phyloP scores from a whole-genome alignment of 1,140 invertebrate genomes.

The Nilaparvata lugens region DNA sequence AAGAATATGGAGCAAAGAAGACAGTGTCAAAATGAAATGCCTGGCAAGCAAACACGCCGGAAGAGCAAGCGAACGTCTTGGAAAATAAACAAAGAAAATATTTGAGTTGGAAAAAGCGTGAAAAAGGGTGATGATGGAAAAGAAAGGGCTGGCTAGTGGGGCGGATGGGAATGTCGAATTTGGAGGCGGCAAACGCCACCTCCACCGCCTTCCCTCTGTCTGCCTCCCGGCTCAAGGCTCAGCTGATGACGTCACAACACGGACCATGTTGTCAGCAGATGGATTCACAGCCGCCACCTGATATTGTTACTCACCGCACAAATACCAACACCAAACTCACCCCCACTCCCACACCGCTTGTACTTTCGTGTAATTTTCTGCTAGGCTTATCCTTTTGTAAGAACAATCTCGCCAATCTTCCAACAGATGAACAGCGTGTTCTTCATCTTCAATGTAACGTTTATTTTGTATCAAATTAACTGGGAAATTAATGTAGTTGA shows the following conservation, averaged over 20 bases:
- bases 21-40: conserved; percentile 3
- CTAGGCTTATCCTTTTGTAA: too few species aligned
- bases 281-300: conserved; percentile 1
- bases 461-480: too few species aligned
- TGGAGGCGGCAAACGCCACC: not conserved
- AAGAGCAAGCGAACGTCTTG: not conserved
- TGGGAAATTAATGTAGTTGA: too few species aligned
- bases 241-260: not conserved
- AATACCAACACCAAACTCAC: too few species aligned
- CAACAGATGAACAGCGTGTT: too few species aligned
- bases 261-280: not conserved
- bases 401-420: too few species aligned
- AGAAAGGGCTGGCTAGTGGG: not conserved
- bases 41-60: not conserved
- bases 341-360: too few species aligned
- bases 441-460: too few species aligned
- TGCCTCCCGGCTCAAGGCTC: not conserved
- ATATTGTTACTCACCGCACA: not conserved
- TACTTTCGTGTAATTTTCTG: too few species aligned
- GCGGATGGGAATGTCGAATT: not conserved
- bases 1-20: not conserved
- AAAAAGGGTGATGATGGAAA: not conserved
- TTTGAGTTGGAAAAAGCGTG: conserved; percentile 3
- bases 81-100: conserved; percentile 6
- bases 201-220: not conserved